Evolutionary conservation across 2,888 invertebrate species (phyloP).

Genomic region (Litoditis marina): DNA sequence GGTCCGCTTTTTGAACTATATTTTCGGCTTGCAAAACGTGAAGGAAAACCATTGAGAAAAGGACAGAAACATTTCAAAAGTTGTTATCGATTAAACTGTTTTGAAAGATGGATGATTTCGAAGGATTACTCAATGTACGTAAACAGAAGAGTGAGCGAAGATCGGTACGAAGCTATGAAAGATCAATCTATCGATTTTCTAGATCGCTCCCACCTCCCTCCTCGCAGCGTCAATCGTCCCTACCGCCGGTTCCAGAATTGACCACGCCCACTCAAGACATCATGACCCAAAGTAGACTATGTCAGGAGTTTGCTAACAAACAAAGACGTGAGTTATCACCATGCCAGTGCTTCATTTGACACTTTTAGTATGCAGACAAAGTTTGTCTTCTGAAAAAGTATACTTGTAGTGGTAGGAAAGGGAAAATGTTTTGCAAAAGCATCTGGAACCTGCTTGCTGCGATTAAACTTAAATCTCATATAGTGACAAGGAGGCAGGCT

Average conservation of each 20-base stretch:
- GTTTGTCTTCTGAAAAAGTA: too few relatives aligned
- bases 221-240: conserved; percentile 21
- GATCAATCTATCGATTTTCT: too few relatives aligned
- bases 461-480: too few relatives aligned
- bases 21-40: neutral
- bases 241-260: conserved; percentile 54
- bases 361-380: too few relatives aligned
- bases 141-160: neutral
- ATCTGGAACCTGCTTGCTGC: too few relatives aligned
- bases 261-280: conserved; percentile 42
- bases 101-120: neutral
- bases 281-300: conserved; percentile 54
- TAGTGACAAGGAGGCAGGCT: too few relatives aligned
- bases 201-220: conserved; percentile 39
- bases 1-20: conserved; percentile 16
- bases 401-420: too few relatives aligned
- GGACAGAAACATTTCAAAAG: neutral
- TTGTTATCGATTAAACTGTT: neutral
- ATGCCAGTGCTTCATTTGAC: too few relatives aligned
- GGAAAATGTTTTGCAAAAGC: too few relatives aligned
- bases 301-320: conserved; percentile 51
- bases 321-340: conserved; percentile 10
- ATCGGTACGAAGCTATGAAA: too few relatives aligned
- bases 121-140: neutral
- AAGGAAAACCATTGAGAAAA: neutral